Evolutionary conservation across 2,888 invertebrate species (phyloP), one percentile per base, ranked within the genome.

Genomic region (Lamellibrachia satsuma): DNA sequence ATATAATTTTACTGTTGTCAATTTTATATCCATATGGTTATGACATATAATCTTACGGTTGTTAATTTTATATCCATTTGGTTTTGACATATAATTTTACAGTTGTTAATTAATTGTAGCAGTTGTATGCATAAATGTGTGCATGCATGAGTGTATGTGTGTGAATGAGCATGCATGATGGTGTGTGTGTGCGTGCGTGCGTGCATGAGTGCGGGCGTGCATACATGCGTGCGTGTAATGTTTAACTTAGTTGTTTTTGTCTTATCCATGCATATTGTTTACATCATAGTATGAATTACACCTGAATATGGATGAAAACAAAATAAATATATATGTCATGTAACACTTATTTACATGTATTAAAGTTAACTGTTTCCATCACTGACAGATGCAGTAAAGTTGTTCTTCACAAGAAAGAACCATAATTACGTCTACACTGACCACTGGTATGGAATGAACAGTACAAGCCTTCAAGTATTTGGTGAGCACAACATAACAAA

Each of bases 321-420:
- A 39, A 57, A 75, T 75, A 75, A 75, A 75, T 15, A 75, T 22
- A 15, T 75, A 0, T 60, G 15, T 4, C 60, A 60, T 60, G 60
- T 22, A 9, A 60, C 60, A 60, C 4, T 22, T 60, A 15, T 75
- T 75, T 22, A 75, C 90, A 9, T n/a, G 9, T 52, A 39, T 39
- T 39, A 39, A 39, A 39, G 39, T 39, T 39, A 39, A 39, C 39
- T 39, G 39, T 91, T 90, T 52, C 39, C 57, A 15, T 91, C 52
- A 15, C 22, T 22, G 22, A 75, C 93, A 93, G 93, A 92, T 91
- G 92, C 93, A 15, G 93, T 93, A 15, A 92, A 92, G 55, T 51
- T 93, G n/a, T 93, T 92, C 90, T 93, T 93, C 92, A 93, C 93
- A 27, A 92, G 91, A 52, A 91, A 52, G n/a, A 75, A 93, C 92